phyloP scores from a whole-genome alignment of 1,140 invertebrate species.

The Hyles euphorbiae region DNA sequence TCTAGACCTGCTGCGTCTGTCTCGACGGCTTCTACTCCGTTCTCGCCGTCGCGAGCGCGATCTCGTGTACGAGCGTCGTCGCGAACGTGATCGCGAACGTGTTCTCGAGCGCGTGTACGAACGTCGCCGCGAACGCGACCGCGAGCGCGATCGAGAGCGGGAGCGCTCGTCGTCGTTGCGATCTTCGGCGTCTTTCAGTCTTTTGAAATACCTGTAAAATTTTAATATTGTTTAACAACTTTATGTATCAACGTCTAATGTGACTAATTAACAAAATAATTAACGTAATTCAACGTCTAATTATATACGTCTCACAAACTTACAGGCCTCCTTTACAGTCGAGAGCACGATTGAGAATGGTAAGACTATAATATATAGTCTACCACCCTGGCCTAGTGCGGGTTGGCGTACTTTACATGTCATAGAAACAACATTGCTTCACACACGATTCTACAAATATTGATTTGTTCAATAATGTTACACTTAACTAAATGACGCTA shows the following conservation, averaged over 20 bases:
- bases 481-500: too few species aligned
- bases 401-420: too few species aligned
- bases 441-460: too few species aligned
- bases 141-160: slow-evolving; percentile 48
- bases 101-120: slow-evolving; percentile 29
- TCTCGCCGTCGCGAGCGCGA: slow-evolving; percentile 29
- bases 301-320: too few species aligned
- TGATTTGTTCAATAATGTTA: too few species aligned
- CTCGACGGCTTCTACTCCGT: slow-evolving; percentile 17
- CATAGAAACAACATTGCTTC: too few species aligned
- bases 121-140: slow-evolving; percentile 26
- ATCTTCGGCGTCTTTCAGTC: slow-evolving; percentile 50
- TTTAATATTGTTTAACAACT: neutral
- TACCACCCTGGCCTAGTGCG: too few species aligned
- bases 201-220: slow-evolving; percentile 71
- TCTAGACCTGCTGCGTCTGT: slow-evolving; percentile 31
- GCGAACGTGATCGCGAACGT: slow-evolving; percentile 30
- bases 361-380: too few species aligned
- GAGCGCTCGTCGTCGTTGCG: slow-evolving; percentile 49
- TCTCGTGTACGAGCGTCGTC: slow-evolving; percentile 28
- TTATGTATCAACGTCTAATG: too few species aligned
- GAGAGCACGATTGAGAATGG: too few species aligned
- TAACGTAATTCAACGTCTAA: too few species aligned
- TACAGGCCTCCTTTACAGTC: too few species aligned
- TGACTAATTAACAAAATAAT: neutral